Evolutionary conservation across 2,113 vertebrate species (phyloP).

Genomic region (Sander vitreus): DNA sequence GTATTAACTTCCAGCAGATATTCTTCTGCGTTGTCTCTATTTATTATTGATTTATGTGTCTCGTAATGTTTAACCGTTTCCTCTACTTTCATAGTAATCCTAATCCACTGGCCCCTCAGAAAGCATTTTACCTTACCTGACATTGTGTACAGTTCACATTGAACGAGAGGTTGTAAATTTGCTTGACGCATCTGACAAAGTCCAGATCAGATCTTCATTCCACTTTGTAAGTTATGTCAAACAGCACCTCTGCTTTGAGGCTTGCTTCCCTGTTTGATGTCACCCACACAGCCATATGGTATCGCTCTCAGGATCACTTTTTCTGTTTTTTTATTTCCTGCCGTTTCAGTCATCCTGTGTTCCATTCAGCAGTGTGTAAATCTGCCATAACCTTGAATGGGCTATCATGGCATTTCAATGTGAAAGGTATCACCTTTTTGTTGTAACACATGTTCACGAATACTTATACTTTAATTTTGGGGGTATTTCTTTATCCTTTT

Average conservation of each 20-base stretch:
- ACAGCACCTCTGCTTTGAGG: conserved; percentile 70
- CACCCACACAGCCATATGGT: conserved; percentile 73
- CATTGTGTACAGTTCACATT: conserved; percentile 32
- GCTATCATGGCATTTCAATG: conserved; percentile 39
- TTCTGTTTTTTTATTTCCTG: conserved; percentile 62
- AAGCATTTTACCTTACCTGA: conserved; percentile 49
- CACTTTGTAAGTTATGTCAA: conserved; percentile 74
- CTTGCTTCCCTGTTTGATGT: conserved; percentile 67
- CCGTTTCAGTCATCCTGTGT: conserved; percentile 56
- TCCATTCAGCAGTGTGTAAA: conserved; percentile 68
- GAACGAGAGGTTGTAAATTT: conserved; percentile 66
- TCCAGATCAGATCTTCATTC: conserved; percentile 75
- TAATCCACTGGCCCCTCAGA: conserved; percentile 18
- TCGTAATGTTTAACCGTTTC: conserved; percentile 32
- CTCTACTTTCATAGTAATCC: conserved; percentile 49
- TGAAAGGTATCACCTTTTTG: conserved; percentile 42
- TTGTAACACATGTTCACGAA: conserved; percentile 18
- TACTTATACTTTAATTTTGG: background rate
- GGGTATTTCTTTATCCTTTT: conserved; percentile 9
- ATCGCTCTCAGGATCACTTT: conserved; percentile 59
- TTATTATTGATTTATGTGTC: conserved; percentile 29
- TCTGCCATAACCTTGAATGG: conserved; percentile 54
- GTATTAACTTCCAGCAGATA: conserved; percentile 6
- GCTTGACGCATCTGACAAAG: conserved; percentile 54
- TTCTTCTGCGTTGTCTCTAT: background rate